Evolutionary conservation across 2,888 invertebrate genomes (phyloP).

Genomic region (Stenichneumon culpator): DNA sequence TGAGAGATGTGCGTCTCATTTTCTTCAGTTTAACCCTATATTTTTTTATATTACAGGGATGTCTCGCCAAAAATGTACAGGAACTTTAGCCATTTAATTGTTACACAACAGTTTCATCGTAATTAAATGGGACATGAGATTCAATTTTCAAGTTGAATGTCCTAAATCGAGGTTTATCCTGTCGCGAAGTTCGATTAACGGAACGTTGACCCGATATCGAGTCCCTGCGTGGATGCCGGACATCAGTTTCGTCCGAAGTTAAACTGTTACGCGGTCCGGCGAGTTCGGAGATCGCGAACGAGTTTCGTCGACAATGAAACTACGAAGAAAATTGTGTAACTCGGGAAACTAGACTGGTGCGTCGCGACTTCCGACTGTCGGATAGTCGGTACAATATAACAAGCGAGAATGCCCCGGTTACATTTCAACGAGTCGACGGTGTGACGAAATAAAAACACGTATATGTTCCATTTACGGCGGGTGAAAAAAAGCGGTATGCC

Average conservation of each 20-base stretch:
- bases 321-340: background rate
- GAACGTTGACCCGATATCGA: constrained; percentile 10
- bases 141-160: constrained; percentile 29
- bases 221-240: background rate
- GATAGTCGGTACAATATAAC: background rate
- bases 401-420: background rate
- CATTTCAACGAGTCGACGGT: background rate
- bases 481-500: background rate
- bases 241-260: constrained; percentile 27
- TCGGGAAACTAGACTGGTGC: background rate
- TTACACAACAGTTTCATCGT: background rate
- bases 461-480: background rate
- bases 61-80: too few relatives aligned
- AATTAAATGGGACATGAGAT: background rate
- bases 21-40: too few relatives aligned
- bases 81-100: too few relatives aligned
- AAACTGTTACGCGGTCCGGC: background rate
- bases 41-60: too few relatives aligned
- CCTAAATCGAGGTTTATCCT: constrained; percentile 14
- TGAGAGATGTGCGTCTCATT: too few relatives aligned
- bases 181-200: constrained; percentile 27
- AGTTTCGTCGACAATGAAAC: background rate
- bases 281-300: background rate
- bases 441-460: background rate
- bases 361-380: background rate